Percentiles rank a stretch among this genome's conserved stretches.
Evolutionary conservation across 1,140 invertebrate genomes (phyloP).

Genomic region (Halictus rubicundus): DNA sequence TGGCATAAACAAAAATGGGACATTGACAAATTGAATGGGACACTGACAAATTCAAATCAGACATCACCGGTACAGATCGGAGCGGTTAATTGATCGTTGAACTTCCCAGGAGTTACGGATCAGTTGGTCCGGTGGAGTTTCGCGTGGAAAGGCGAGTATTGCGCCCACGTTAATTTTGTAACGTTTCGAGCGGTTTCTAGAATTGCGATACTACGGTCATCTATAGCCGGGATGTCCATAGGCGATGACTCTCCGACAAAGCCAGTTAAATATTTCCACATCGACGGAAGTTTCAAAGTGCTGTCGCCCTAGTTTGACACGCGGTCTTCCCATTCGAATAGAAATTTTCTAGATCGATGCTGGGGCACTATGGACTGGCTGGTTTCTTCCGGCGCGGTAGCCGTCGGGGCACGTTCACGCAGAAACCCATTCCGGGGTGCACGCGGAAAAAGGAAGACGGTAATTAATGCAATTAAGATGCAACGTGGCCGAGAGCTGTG

Average conservation of each 20-base stretch:
- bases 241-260: slow-evolving; percentile 27
- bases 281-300: slow-evolving; percentile 35
- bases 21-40: too few species aligned
- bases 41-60: too few species aligned
- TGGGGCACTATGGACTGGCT: not conserved
- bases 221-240: slow-evolving; percentile 19
- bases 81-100: too few species aligned
- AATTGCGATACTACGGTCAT: slow-evolving; percentile 36
- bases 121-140: too few species aligned
- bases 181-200: slow-evolving; percentile 46
- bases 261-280: slow-evolving; percentile 49
- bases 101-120: too few species aligned
- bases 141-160: too few species aligned
- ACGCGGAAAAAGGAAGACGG: slow-evolving; percentile 40
- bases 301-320: slow-evolving; percentile 44
- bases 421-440: slow-evolving; percentile 1
- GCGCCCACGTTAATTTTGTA: not conserved
- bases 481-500: not conserved
- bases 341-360: slow-evolving; percentile 24
- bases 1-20: too few species aligned
- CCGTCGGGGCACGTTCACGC: not conserved
- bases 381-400: slow-evolving; percentile 1
- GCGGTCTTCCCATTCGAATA: not conserved
- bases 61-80: too few species aligned
- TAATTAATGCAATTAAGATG: slow-evolving; percentile 41